Conservation (phyloP, 2,888 invertebrate species). For the Mesodorylaimus sp. region DNA sequence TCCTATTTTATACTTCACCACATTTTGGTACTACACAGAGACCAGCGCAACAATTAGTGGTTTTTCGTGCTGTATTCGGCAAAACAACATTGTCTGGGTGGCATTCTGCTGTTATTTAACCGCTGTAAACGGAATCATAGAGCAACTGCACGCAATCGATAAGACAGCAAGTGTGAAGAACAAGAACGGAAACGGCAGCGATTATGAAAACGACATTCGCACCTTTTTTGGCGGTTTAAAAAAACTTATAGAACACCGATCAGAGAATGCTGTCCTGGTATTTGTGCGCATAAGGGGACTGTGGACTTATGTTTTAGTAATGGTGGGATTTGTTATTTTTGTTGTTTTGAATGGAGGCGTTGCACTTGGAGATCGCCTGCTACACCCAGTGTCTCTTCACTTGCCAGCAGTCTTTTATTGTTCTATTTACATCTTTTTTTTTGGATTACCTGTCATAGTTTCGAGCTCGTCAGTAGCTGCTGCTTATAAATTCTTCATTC, state of each 20-base stretch:
- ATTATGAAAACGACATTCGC: no score
- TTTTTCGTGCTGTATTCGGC: slow-evolving; percentile 57
- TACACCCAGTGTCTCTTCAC: slow-evolving; percentile 63
- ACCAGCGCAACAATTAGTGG: slow-evolving; percentile 41
- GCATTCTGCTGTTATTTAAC: slow-evolving; percentile 36
- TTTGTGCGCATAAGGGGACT: slow-evolving; percentile 3
- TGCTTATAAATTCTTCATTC: slow-evolving; percentile 13
- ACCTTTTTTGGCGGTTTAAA: neutral
- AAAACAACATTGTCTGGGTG: slow-evolving; percentile 86
- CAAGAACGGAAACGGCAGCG: no score
- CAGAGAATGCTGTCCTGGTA: no score
- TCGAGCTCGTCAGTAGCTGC: slow-evolving; percentile 12
- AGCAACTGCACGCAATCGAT: no score
- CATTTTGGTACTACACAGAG: slow-evolving; percentile 84
- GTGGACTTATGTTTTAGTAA: slow-evolving; percentile 26
- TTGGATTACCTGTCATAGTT: slow-evolving; percentile 30
- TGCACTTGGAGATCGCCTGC: slow-evolving; percentile 73
- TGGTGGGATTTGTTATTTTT: slow-evolving; percentile 46
- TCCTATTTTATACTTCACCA: slow-evolving; percentile 75
- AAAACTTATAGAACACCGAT: neutral
- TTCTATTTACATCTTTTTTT: slow-evolving; percentile 31
- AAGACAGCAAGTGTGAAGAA: no score
- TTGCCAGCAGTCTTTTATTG: slow-evolving; percentile 76
- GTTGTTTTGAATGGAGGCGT: slow-evolving; percentile 44
- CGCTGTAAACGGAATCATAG: no score